Percentiles rank a stretch among this genome's conserved stretches.
These are phyloP conservation scores for Pan troglodytes DNA, from an alignment of 2,113 vertebrate species.

Conservation along the genomic window NHGRI_mPanTro3-v2.1_pri NC_072407.2:11243001-11243500, in stretches of 20 bases:
- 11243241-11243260: background rate
- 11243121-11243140: background rate
- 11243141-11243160: background rate
- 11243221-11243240: background rate
- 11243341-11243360: too few relatives aligned
- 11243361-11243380: fast-evolving
- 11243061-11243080: background rate
- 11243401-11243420: background rate
- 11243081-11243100: background rate
- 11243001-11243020: background rate
- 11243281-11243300: background rate
- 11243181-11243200: background rate
- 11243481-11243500: background rate
- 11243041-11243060: background rate
- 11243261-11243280: background rate
- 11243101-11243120: background rate
- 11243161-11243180: background rate
- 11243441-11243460: background rate
- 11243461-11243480: background rate
- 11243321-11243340: background rate
- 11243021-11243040: background rate
- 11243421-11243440: background rate
- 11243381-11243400: background rate
- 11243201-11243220: background rate
- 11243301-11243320: background rate